Evolutionary conservation across 2,888 invertebrate genomes (phyloP).

Genomic region (Phyto melanocephala): DNA sequence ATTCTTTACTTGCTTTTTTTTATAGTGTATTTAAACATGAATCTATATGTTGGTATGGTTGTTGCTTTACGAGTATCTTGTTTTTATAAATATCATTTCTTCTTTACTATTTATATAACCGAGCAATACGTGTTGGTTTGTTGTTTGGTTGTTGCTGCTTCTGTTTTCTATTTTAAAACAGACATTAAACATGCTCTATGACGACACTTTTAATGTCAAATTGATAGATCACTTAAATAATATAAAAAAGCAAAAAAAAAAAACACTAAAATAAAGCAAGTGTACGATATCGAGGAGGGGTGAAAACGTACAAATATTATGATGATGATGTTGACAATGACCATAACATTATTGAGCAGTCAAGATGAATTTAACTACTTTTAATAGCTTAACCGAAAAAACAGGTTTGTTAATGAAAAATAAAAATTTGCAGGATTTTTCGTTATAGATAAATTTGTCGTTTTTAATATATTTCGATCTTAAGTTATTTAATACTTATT

Average conservation of each 20-base stretch:
- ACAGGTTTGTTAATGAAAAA: too few species aligned
- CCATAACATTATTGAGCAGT: too few species aligned
- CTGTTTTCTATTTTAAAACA: constrained; percentile 48
- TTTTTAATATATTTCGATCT: too few species aligned
- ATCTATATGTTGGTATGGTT: constrained; percentile 17
- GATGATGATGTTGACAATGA: not conserved
- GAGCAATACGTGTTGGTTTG: constrained; percentile 3
- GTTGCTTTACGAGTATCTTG: constrained; percentile 9
- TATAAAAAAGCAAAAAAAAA: not conserved
- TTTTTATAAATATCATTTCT: not conserved
- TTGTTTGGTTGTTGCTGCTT: not conserved
- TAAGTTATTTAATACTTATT: too few species aligned
- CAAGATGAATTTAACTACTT: not conserved
- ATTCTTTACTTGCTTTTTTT: not conserved
- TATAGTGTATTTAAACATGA: constrained; percentile 31
- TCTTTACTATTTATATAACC: not conserved
- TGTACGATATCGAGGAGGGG: not conserved
- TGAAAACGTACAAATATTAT: not conserved
- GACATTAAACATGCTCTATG: constrained; percentile 60
- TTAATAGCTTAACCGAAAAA: too few species aligned
- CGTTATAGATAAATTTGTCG: too few species aligned
- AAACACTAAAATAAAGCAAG: not conserved
- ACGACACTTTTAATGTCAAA: constrained; percentile 65
- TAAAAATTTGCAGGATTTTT: too few species aligned
- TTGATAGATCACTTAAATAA: constrained; percentile 56